Evolutionary conservation across 1,140 invertebrate species (phyloP), one percentile per base, ranked within the genome.

Genomic region (Acromyrmex echinatior): DNA sequence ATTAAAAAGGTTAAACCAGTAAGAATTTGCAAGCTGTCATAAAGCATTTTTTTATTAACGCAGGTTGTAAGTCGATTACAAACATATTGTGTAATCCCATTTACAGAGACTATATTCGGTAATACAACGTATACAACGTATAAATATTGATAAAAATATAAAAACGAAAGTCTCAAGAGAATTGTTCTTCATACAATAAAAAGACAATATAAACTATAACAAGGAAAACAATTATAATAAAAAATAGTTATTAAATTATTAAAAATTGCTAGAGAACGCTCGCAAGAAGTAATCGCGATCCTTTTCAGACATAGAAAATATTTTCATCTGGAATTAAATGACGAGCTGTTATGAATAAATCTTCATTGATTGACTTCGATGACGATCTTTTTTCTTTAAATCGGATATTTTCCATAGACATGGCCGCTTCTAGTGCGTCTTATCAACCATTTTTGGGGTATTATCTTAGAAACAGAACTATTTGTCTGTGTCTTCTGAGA

Each of bases 351-450:
- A 58, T 21, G 16, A 35, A 14, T 35, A 70, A 1, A 51, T 25
- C 49, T 18, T 80, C 35, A 39, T 31, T 49, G 10, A 68, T 60
- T 39, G 16, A 0, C n/a, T 16, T 60, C 3, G 35, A 81, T 0
- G 1, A 28, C 18, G 9, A 53, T 70, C 9, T 51, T 60, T 56
- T n/a, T 7, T n/a, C 16, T 45, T 45, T 92, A 92, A 18, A 92
- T 73, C 0, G 91, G 91, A 87, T 94, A 94, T 88, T 94, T 94
- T 62, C 94, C 94, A 63, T 94, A 94, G 12, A 94, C 63, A 9
- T 93, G 92, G 9, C 94, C 94, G 86, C 94, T 94, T 49, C 94
- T 90, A 0, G 94, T 94, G 70, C 90, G 92, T 12, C 94, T 90
- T 53, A 94, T 71, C n/a, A 94, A 35, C 93, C 93, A 94, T 79